Percentiles rank a stretch among this genome's conserved stretches.
These are phyloP conservation scores for Actinia tenebrosa DNA, from an alignment of 64 coral and sea anemone species.

Conservation along the genomic window DNA sequence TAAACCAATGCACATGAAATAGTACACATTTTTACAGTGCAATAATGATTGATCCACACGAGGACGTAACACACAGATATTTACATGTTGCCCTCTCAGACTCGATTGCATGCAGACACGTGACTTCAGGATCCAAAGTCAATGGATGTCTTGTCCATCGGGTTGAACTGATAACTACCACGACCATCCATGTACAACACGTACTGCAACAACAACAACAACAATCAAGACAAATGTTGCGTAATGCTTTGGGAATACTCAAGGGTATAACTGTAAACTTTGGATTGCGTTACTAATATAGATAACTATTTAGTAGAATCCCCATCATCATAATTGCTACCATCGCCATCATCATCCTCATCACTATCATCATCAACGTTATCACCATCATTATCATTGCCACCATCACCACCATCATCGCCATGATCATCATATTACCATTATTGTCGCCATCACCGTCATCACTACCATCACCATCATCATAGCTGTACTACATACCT, in stretches of 20 bases:
- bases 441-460: neutral
- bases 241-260: no score
- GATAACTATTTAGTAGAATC: no score
- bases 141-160: slow-evolving; percentile 69
- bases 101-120: neutral
- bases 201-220: slow-evolving; percentile 39
- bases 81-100: neutral
- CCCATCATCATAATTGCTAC: no score
- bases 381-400: no score
- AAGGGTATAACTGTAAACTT: no score
- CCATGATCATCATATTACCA: no score
- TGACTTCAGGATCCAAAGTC: slow-evolving; percentile 88
- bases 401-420: no score
- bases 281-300: no score
- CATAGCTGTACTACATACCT: slow-evolving; percentile 43
- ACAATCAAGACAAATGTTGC: no score
- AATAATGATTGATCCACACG: neutral
- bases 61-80: neutral
- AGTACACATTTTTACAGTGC: neutral
- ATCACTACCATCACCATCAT: neutral
- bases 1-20: neutral
- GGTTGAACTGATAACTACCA: slow-evolving; percentile 82
- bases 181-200: slow-evolving; percentile 94
- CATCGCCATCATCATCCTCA: no score
- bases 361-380: no score